These are phyloP conservation scores for Ceramica pisi DNA, from an alignment of 2,888 invertebrate species.

Conservation along the genomic window DNA sequence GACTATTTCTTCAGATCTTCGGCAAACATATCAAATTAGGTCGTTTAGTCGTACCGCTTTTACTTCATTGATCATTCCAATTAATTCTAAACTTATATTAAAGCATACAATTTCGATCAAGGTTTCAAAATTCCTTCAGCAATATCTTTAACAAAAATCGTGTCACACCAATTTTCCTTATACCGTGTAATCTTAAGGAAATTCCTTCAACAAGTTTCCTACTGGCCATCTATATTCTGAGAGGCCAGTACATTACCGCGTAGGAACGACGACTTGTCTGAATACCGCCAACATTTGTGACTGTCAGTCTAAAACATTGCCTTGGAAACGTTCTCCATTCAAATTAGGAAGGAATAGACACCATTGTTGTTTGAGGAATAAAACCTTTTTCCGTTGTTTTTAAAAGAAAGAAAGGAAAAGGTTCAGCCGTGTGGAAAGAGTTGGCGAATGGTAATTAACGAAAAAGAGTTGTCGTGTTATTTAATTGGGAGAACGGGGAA, in stretches of 20 bases:
- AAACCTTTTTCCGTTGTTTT: conserved; percentile 50
- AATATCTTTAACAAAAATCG: background rate
- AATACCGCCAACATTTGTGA: conserved; percentile 35
- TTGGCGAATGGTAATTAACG: conserved; percentile 44
- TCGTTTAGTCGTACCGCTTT: background rate
- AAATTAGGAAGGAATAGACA: conserved; percentile 41
- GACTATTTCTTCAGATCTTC: background rate
- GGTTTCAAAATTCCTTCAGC: background rate
- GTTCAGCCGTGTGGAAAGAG: conserved; percentile 12
- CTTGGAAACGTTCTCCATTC: conserved; percentile 44
- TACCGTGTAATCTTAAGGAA: conserved; percentile 8
- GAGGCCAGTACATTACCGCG: conserved; percentile 31
- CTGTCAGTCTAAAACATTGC: conserved; percentile 41
- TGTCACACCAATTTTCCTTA: conserved; percentile 34
- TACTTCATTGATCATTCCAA: background rate
- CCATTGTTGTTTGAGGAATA: conserved; percentile 38
- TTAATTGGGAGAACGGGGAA: background rate
- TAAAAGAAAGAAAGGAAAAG: conserved; percentile 7
- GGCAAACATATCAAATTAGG: background rate
- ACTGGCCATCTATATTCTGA: conserved; percentile 34
- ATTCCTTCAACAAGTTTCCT: conserved; percentile 10
- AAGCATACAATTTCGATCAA: background rate
- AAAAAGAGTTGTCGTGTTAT: conserved; percentile 28
- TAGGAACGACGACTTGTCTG: conserved; percentile 24
- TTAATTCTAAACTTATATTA: background rate